These are phyloP conservation scores for Hoplostethus mediterraneus DNA, from an alignment of 2,797 vertebrate species.

Conservation along the genomic window DNA sequence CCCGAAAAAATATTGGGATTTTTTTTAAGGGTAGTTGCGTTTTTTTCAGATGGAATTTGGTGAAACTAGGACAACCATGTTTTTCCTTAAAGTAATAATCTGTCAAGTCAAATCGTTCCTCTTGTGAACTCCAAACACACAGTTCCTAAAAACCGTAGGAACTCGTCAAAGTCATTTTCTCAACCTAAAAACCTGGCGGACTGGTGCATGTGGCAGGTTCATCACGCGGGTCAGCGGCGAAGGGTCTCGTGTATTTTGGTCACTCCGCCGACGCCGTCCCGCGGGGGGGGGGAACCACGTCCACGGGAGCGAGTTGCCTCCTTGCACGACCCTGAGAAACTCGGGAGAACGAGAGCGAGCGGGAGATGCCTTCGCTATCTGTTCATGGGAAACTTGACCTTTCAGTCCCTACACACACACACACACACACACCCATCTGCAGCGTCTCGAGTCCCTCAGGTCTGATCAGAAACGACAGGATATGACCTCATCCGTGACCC, in stretches of 20 bases:
- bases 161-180: too few relatives aligned
- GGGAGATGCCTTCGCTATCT: conserved; percentile 50
- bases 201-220: conserved; percentile 71
- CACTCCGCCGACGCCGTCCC: conserved; percentile 64
- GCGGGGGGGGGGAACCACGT: conserved; percentile 60
- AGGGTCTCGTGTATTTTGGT: conserved; percentile 60
- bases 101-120: too few relatives aligned
- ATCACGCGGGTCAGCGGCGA: conserved; percentile 61
- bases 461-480: conserved; percentile 82
- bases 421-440: conserved; percentile 68
- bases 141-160: too few relatives aligned
- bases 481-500: conserved; percentile 80
- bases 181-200: not conserved
- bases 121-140: too few relatives aligned
- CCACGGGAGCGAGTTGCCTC: conserved; percentile 69
- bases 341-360: conserved; percentile 28
- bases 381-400: conserved; percentile 69
- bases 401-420: conserved; percentile 46
- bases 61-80: too few relatives aligned
- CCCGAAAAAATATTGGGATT: too few relatives aligned
- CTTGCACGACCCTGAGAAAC: conserved; percentile 75
- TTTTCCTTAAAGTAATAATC: too few relatives aligned
- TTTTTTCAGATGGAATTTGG: too few relatives aligned
- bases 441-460: conserved; percentile 74
- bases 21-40: too few relatives aligned